Evolutionary conservation across 2,888 invertebrate species (phyloP), one percentile per base, ranked within the genome.

Genomic region (Phoenoteleia sp.): DNA sequence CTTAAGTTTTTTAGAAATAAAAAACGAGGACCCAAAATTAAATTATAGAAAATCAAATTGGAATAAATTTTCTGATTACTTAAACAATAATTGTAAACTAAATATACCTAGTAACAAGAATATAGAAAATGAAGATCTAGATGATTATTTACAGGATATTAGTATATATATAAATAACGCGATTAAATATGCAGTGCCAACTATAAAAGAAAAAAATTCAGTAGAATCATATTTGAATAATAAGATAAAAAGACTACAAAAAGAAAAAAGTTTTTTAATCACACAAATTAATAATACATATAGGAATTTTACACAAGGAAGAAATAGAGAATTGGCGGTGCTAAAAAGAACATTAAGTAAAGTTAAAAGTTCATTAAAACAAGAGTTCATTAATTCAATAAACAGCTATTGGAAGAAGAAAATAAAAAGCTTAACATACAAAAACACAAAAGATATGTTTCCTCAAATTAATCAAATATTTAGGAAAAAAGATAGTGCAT

Each of bases 401-500:
- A 81, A 71, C 29, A 54, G 52, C n/a, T 67, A 52, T 19, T 85
- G 82, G 82, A 17, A n/a, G 0, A 66, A 66, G 9, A 67, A 69
- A 67, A 52, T 85, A 0, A n/a, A 66, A 29, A 67, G 66, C n/a
- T 80, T 82, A 11, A 29, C 75, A 0, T 25, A 15, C 1, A 62
- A 75, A 9, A 27, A 82, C 11, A 3, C 79, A 0, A 60, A 56
- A 25, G 25, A 47, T 7, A 82, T 82, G 64, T 85, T 85, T 13
- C 81, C 85, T 0, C 45, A 75, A 60, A 21, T 85, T 5, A 85
- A 82, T 19, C 3, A 33, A 62, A 47, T 82, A 0, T 71, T 79
- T 15, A 67, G 77, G 58, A 45, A 74, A 9, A 85, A 79, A 45
- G 62, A 66, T n/a, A 7, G 1, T n/a, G 17, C 21, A 27, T 3